Percentiles rank a stretch among this genome's conserved stretches.
phyloP scores from a whole-genome alignment of 2,888 invertebrate species.

The Eudemis profundana region DNA sequence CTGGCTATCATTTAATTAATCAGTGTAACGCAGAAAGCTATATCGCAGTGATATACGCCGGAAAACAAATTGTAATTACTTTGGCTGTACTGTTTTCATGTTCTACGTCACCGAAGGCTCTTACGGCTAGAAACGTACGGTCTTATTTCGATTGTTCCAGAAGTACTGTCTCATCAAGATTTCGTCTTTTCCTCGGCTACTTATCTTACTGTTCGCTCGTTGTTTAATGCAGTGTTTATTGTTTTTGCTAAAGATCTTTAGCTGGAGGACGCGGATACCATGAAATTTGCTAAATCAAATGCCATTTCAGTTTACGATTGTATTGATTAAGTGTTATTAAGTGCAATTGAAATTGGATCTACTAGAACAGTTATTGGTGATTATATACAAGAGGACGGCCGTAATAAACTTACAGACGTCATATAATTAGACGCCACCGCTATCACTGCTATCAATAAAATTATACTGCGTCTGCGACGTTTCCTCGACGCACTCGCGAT shows the following conservation, averaged over 20 bases:
- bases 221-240: conserved; percentile 62
- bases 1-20: conserved; percentile 73
- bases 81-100: conserved; percentile 49
- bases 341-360: conserved; percentile 33
- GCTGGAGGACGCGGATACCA: conserved; percentile 51
- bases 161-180: conserved; percentile 56
- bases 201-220: conserved; percentile 56
- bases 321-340: conserved; percentile 40
- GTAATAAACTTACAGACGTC: conserved; percentile 42
- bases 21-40: conserved; percentile 64
- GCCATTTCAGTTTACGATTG: conserved; percentile 44
- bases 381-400: conserved; percentile 32
- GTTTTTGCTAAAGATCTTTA: conserved; percentile 61
- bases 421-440: conserved; percentile 48
- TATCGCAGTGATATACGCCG: conserved; percentile 60
- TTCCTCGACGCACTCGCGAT: conserved; percentile 56
- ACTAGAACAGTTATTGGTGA: conserved; percentile 38
- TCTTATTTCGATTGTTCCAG: conserved; percentile 44
- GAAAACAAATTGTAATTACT: conserved; percentile 68
- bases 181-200: conserved; percentile 60
- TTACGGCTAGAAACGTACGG: conserved; percentile 25
- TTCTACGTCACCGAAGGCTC: conserved; percentile 24
- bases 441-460: conserved; percentile 47
- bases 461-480: conserved; percentile 48
- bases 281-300: conserved; percentile 40